Conservation (phyloP, 2,888 invertebrate species). For the Alsophila aescularia region DNA sequence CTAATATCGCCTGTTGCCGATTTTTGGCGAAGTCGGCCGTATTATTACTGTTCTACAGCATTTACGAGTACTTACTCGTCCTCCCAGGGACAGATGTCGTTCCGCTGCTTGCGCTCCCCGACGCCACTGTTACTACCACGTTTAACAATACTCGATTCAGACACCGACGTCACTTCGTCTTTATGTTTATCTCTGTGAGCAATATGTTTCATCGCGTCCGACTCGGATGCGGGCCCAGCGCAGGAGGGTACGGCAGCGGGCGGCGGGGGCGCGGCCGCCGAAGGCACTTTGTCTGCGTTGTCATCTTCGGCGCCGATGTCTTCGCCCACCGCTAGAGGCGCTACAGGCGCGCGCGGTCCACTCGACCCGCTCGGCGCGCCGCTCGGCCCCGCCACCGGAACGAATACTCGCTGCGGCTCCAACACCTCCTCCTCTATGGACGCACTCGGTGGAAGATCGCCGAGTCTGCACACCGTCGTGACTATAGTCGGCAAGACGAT, state of each 20-base stretch:
- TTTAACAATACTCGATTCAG: slow-evolving; percentile 76
- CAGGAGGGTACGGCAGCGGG: slow-evolving; percentile 32
- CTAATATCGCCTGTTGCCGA: too few species aligned
- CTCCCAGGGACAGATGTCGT: slow-evolving; percentile 97
- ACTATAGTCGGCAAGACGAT: slow-evolving; percentile 51
- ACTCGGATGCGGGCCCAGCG: slow-evolving; percentile 57
- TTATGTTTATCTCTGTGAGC: slow-evolving; percentile 74
- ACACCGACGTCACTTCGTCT: slow-evolving; percentile 72
- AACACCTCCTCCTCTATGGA: slow-evolving; percentile 36
- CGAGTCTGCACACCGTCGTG: slow-evolving; percentile 46
- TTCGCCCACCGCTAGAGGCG: slow-evolving; percentile 88
- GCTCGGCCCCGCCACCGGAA: slow-evolving; percentile 84
- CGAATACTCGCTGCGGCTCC: slow-evolving; percentile 58
- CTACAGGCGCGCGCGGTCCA: slow-evolving; percentile 69
- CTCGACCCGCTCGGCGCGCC: slow-evolving; percentile 7
- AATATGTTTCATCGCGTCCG: slow-evolving; percentile 67
- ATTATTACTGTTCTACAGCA: too few species aligned
- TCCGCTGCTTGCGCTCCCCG: slow-evolving; percentile 83
- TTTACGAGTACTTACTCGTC: slow-evolving; percentile 91
- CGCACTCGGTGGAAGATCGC: slow-evolving; percentile 48
- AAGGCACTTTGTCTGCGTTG: slow-evolving; percentile 82
- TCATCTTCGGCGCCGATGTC: slow-evolving; percentile 88
- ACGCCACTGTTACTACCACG: slow-evolving; percentile 69
- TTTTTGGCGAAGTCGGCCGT: too few species aligned
- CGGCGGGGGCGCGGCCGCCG: slow-evolving; percentile 45